Conservation (phyloP, 2,113 vertebrate species). For the Mixornis gularis region DNA sequence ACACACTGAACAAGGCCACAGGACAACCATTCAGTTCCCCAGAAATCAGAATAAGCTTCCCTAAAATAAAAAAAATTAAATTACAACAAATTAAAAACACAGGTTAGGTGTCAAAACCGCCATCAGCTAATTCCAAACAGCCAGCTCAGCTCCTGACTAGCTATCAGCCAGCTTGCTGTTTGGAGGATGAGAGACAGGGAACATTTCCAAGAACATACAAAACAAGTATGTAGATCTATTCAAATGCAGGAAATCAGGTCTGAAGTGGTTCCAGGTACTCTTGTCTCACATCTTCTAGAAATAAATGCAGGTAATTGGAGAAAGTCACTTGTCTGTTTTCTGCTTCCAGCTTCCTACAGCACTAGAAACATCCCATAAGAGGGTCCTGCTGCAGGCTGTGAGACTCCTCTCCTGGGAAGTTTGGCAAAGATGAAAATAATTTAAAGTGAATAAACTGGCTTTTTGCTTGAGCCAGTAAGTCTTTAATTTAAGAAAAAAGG, state of each 20-base stretch:
- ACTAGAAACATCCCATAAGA: background rate
- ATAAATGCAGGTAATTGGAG: background rate
- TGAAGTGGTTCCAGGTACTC: background rate
- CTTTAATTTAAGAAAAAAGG: background rate
- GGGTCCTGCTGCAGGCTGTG: background rate
- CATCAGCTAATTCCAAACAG: background rate
- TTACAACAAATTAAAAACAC: background rate
- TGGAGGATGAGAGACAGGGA: background rate
- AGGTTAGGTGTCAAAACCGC: background rate
- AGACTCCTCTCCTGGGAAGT: background rate
- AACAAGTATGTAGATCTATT: background rate
- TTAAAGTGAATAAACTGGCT: background rate
- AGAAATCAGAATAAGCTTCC: background rate
- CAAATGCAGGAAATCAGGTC: background rate
- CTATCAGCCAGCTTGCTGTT: background rate
- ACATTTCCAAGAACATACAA: background rate
- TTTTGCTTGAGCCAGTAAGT: background rate
- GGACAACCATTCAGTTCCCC: background rate
- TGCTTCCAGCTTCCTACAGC: background rate
- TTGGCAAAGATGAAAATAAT: constrained; percentile 23
- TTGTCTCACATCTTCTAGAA: background rate
- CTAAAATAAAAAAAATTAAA: background rate
- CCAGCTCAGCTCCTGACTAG: background rate
- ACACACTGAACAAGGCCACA: constrained; percentile 37
- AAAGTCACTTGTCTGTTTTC: background rate